A percentile compares a stretch with the other conserved stretches of the same genome.
These are phyloP conservation scores for Zaprionus bogoriensis DNA, from an alignment of 2,888 invertebrate genomes.

Conservation along the genomic window DNA sequence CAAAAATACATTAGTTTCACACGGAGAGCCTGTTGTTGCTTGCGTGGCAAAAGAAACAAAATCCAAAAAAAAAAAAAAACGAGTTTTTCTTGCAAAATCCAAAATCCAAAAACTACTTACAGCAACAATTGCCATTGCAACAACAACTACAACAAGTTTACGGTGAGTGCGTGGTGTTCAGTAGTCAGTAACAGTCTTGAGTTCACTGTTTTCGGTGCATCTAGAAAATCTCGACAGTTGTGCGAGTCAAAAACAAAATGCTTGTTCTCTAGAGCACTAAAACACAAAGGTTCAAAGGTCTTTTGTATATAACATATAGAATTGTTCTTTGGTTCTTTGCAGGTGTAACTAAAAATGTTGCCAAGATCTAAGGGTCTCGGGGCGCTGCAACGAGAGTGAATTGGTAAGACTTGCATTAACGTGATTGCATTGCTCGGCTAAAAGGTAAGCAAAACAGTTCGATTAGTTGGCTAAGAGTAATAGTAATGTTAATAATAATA, in stretches of 20 bases:
- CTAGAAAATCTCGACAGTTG: slow-evolving; percentile 35
- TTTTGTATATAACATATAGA: background rate
- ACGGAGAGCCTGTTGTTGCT: slow-evolving; percentile 32
- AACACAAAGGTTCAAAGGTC: slow-evolving; percentile 22
- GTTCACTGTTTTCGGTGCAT: slow-evolving; percentile 34
- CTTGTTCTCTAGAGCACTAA: slow-evolving; percentile 20
- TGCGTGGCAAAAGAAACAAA: slow-evolving; percentile 33
- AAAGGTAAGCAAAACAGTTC: slow-evolving; percentile 49
- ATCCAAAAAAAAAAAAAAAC: slow-evolving; percentile 1
- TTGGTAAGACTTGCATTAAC: slow-evolving; percentile 37
- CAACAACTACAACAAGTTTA: slow-evolving; percentile 40
- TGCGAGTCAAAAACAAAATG: slow-evolving; percentile 35
- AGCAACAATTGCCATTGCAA: slow-evolving; percentile 41
- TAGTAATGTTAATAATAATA: no score
- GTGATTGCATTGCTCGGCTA: slow-evolving; percentile 49
- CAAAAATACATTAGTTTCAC: slow-evolving; percentile 75
- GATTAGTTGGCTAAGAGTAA: no score
- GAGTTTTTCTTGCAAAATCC: slow-evolving; percentile 33
- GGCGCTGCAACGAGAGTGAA: slow-evolving; percentile 61
- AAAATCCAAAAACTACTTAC: slow-evolving; percentile 62
- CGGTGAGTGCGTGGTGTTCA: no score
- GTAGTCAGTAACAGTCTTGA: slow-evolving; percentile 3
- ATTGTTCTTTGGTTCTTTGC: slow-evolving; percentile 5
- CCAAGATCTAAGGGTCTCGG: slow-evolving; percentile 20
- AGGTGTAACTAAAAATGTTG: slow-evolving; percentile 22